Evolutionary conservation across 2,797 vertebrate species (phyloP).

Genomic region (Siniperca scherzeri): DNA sequence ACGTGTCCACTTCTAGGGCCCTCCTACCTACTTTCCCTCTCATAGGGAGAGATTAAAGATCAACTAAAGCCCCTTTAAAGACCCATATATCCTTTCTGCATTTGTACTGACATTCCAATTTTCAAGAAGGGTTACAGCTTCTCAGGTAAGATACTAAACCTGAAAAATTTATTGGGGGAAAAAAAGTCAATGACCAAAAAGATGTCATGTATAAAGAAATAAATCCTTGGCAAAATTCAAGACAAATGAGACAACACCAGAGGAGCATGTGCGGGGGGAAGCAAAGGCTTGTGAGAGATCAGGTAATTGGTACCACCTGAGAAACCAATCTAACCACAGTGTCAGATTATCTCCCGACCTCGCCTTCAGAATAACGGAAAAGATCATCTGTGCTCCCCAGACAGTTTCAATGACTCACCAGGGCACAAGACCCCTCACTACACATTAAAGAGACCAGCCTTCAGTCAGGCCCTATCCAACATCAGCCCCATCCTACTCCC

Average conservation of each 20-base stretch:
- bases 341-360: slow-evolving; percentile 63
- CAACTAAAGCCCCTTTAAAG: slow-evolving; percentile 53
- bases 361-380: slow-evolving; percentile 61
- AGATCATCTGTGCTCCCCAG: slow-evolving; percentile 70
- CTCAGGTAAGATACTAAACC: slow-evolving; percentile 30
- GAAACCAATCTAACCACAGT: slow-evolving; percentile 75
- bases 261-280: slow-evolving; percentile 59
- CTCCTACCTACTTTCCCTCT: slow-evolving; percentile 59
- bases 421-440: slow-evolving; percentile 80
- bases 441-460: slow-evolving; percentile 75
- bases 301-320: slow-evolving; percentile 87
- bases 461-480: slow-evolving; percentile 73
- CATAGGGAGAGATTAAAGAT: slow-evolving; percentile 67
- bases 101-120: slow-evolving; percentile 34
- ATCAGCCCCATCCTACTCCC: slow-evolving; percentile 72
- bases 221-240: slow-evolving; percentile 15
- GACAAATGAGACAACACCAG: slow-evolving; percentile 48
- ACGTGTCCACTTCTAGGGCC: slow-evolving; percentile 63
- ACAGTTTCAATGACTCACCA: slow-evolving; percentile 74
- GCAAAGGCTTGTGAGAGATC: slow-evolving; percentile 56
- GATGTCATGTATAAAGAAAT: background rate
- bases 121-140: slow-evolving; percentile 25
- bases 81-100: slow-evolving; percentile 37
- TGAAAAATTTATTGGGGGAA: background rate
- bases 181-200: slow-evolving; percentile 12